Evolutionary conservation across 2,113 vertebrate genomes (phyloP), one percentile per base, ranked within the genome.

Genomic region (Acrocephalus kingi): DNA sequence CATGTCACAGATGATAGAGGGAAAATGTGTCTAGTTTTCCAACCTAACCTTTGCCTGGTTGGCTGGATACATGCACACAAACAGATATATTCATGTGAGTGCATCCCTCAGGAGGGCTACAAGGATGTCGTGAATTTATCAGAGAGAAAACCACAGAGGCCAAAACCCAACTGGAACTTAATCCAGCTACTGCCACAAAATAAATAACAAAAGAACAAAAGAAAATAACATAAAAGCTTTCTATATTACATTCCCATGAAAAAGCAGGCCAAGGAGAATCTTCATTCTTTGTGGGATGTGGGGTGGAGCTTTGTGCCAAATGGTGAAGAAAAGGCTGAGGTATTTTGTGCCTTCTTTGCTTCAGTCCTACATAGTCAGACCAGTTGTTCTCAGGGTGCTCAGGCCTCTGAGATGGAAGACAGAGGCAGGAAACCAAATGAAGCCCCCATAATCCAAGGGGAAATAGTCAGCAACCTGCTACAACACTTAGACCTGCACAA

Each of bases 1-100:
- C 6, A 52, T 90, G 73, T 94, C 82, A 92, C 54, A 79, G 72
- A 49, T 74, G 59, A 62, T 15, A 72, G 48, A 43, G 45, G 49
- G 67, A 95, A 96, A 96, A 82, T 52, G 54, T 30, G 35, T 74
- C 48, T 78, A 17, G 13, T 61, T 91, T 83, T 96, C 78, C 75
- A 76, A 10, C 10, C 23, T 56, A 91, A 54, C 18, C 48, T 92
- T 72, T 51, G 15, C 13, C 30, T 80, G 23, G 27, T 28, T 48
- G 27, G 41, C 52, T 55, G 52, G 15, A 52, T 61, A 68, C 13
- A 28, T 23, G 24, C 48, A 73, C 11, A 25, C 30, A 87, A 68
- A 87, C 67, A 85, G 8, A 58, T 24, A 24, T 1, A 21, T 31
- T 37, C 3, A 19, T 31, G 1, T 9, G 45, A 82, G 7, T 30